phyloP scores from a whole-genome alignment of 2,888 invertebrate species.

The Drosophila barbarae region DNA sequence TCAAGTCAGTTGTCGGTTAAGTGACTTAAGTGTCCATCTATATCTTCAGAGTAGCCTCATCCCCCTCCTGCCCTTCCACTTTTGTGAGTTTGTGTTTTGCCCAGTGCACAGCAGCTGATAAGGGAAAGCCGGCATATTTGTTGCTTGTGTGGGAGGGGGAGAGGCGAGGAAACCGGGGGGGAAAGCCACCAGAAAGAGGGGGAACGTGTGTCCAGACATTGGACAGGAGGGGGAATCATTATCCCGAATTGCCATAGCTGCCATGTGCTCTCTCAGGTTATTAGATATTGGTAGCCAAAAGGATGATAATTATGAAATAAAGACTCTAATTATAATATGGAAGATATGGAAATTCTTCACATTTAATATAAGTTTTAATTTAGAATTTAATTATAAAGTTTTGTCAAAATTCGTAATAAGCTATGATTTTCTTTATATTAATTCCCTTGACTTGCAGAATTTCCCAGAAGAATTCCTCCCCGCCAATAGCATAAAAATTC shows the following conservation, averaged over 20 bases:
- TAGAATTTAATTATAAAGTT: not conserved
- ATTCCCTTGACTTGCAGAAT: not conserved
- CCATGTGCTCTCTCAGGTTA: not conserved
- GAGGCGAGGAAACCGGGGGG: not conserved
- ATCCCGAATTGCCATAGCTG: not conserved
- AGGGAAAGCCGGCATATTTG: conserved; percentile 37
- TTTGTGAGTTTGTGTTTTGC: conserved; percentile 44
- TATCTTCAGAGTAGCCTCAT: not conserved
- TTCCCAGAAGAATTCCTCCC: not conserved
- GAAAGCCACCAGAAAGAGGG: not conserved
- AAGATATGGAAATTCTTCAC: too few relatives aligned
- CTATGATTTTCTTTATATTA: too few relatives aligned
- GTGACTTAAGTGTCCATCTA: conserved; percentile 33
- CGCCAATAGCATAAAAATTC: not conserved
- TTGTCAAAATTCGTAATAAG: not conserved
- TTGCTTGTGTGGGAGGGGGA: conserved; percentile 13
- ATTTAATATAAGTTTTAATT: not conserved
- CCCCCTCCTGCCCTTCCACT: not conserved
- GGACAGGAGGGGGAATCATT: not conserved
- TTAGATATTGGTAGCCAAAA: not conserved
- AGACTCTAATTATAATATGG: not conserved
- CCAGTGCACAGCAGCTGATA: conserved; percentile 49
- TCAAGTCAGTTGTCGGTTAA: conserved; percentile 12
- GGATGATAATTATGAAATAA: not conserved
- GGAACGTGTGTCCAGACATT: not conserved